These are phyloP conservation scores for Copidosoma floridanum DNA, from an alignment of 1,140 invertebrate species.

Conservation along the genomic window DNA sequence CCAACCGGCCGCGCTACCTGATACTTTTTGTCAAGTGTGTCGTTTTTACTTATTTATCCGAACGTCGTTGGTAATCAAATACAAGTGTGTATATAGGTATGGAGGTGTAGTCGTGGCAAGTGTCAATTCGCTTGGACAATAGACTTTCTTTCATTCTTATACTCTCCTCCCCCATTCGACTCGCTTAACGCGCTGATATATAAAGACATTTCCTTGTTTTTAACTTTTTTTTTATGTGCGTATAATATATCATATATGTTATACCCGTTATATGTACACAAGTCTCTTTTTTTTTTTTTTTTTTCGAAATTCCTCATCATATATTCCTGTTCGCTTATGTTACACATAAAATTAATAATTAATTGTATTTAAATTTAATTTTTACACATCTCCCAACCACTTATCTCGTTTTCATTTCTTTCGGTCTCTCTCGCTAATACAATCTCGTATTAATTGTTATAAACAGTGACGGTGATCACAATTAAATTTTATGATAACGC, in stretches of 20 bases:
- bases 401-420: slow-evolving; percentile 40
- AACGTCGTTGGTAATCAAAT: too few relatives aligned
- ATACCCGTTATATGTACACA: slow-evolving; percentile 14
- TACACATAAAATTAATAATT: slow-evolving; percentile 48
- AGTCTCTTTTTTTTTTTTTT: slow-evolving; percentile 9
- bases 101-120: too few relatives aligned
- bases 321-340: slow-evolving; percentile 39
- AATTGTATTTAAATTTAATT: slow-evolving; percentile 40
- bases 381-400: too few relatives aligned
- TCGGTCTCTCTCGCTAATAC: slow-evolving; percentile 39
- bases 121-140: too few relatives aligned
- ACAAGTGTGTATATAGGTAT: too few relatives aligned
- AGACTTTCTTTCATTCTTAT: too few relatives aligned
- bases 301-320: not conserved
- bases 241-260: slow-evolving; percentile 19
- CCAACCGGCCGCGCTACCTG: too few relatives aligned
- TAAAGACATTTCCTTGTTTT: slow-evolving; percentile 9
- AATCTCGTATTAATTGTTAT: slow-evolving; percentile 38
- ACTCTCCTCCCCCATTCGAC: too few relatives aligned
- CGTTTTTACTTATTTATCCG: too few relatives aligned
- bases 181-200: slow-evolving; percentile 9
- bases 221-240: too few relatives aligned
- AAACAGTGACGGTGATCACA: slow-evolving; percentile 46
- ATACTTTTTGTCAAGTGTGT: too few relatives aligned
- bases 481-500: slow-evolving; percentile 34